Base-by-base conservation (phyloP, 2,113 vertebrate genomes). In the Gymnarchus niloticus region DNA sequence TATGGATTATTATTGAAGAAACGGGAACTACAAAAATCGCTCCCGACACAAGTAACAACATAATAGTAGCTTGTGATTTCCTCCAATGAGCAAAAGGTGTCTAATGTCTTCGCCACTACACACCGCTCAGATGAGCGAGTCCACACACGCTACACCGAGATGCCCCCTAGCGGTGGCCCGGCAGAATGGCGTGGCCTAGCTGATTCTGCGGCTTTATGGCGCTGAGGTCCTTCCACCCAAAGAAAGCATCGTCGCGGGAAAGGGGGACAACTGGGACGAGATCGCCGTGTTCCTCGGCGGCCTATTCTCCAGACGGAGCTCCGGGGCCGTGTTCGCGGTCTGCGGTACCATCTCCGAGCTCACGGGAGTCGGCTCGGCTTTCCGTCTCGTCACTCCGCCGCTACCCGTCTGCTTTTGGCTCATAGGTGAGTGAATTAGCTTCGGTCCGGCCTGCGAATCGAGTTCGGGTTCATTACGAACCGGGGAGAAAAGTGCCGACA, bases 161-260 rank as follows among this genome's bases (percentile, higher is more conserved):
- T 87, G 69, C 87, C 90, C 87, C 56, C 86, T 33, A 28, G 25
- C 83, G 90, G 90, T 37, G 37, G n/a, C 0, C 0, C 28, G 37
- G 5, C n/a, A 37, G 21, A 81, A 89, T 73, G 52, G 80, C 83
- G 82, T 46, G 91, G 89, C 89, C 91, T 89, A 87, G 81, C 82
- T 86, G 51, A 82, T 33, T 83, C 51, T 86, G 37, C 33, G 28
- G 65, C 56, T 84, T 52, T 41, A 56, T 65, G 54, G 76, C 59
- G 85, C 69, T 54, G 44, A 77, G 49, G 83, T 19, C 80, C 25
- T 46, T 23, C 14, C 61, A 37, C 82, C 84, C 80, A 84, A 87
- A 77, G 59, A 86, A 83, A 88, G 81, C 69, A 83, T 80, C 51
- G 84, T 65, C 7, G 19, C 59, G 21, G 19, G 21, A 41, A 49